Evolutionary conservation across 2,888 invertebrate species (phyloP).

Genomic region (Adelognathus sp.): DNA sequence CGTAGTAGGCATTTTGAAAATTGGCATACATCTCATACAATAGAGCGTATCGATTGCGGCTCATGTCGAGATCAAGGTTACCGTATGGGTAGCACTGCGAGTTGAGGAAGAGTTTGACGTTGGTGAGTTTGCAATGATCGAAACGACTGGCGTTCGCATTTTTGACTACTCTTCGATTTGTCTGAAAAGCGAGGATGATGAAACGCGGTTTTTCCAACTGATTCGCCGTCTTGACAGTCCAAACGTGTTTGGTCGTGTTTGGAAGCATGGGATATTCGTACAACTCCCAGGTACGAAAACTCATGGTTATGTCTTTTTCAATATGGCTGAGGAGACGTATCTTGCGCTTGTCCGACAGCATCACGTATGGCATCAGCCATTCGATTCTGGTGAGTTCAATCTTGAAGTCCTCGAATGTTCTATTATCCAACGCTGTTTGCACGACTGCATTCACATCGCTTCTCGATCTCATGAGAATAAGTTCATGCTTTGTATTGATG

Average conservation of each 20-base stretch:
- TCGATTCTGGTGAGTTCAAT: slow-evolving; percentile 60
- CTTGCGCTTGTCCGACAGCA: slow-evolving; percentile 48
- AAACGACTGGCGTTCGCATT: slow-evolving; percentile 60
- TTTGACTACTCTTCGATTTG: slow-evolving; percentile 70
- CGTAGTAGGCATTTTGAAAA: slow-evolving; percentile 50
- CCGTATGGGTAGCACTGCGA: slow-evolving; percentile 73
- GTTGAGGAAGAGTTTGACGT: slow-evolving; percentile 75
- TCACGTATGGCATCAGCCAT: slow-evolving; percentile 59
- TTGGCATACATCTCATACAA: slow-evolving; percentile 67
- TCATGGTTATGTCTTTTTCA: slow-evolving; percentile 52
- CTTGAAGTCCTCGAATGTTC: slow-evolving; percentile 66
- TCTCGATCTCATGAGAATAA: too few species aligned
- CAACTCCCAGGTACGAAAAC: slow-evolving; percentile 76
- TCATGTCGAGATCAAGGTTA: slow-evolving; percentile 65
- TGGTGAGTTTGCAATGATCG: slow-evolving; percentile 70
- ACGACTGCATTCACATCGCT: too few species aligned
- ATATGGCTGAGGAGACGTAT: slow-evolving; percentile 55
- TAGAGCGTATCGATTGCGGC: slow-evolving; percentile 50
- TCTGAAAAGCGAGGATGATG: slow-evolving; percentile 77
- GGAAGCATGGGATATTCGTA: slow-evolving; percentile 76
- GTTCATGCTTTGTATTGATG: too few species aligned
- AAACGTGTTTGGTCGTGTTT: slow-evolving; percentile 68
- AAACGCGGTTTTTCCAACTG: slow-evolving; percentile 77
- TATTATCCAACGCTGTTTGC: slow-evolving; percentile 51
- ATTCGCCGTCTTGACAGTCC: slow-evolving; percentile 68